phyloP scores from a whole-genome alignment of 2,888 invertebrate genomes.

The Caenorhabditis sp. region DNA sequence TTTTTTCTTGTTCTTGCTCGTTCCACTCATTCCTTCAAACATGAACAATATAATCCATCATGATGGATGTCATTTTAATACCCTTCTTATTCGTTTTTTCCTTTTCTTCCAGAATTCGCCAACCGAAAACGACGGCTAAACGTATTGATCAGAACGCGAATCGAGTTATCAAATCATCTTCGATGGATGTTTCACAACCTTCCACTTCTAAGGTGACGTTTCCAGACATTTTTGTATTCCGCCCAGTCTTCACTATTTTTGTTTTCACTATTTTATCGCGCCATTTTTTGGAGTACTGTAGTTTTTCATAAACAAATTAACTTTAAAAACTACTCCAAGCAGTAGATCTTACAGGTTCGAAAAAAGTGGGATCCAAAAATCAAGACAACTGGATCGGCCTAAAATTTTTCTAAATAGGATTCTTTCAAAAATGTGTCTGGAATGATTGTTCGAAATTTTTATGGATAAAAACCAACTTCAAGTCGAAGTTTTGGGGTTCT shows the following conservation, averaged over 20 bases:
- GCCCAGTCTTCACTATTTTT: neutral
- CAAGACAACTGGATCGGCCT: too few relatives aligned
- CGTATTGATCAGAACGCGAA: constrained; percentile 53
- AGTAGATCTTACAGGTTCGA: too few relatives aligned
- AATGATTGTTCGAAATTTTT: too few relatives aligned
- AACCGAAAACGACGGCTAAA: constrained; percentile 35
- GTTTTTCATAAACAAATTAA: too few relatives aligned
- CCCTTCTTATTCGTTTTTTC: constrained; percentile 5
- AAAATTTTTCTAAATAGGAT: too few relatives aligned
- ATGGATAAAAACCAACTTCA: too few relatives aligned
- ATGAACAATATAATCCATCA: neutral
- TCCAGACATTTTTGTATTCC: neutral
- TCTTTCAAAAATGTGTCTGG: too few relatives aligned
- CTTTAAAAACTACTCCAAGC: too few relatives aligned
- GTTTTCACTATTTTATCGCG: too few relatives aligned
- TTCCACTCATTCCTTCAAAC: neutral
- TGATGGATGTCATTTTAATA: constrained; percentile 24
- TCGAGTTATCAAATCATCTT: constrained; percentile 52
- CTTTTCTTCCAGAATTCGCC: constrained; percentile 36
- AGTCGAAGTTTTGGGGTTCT: too few relatives aligned
- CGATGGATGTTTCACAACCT: constrained; percentile 45
- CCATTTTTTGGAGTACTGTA: too few relatives aligned
- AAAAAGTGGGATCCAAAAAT: too few relatives aligned
- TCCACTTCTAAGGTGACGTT: constrained; percentile 29
- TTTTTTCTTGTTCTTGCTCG: neutral